These are phyloP conservation scores for Tetheella fluctuosa DNA, from an alignment of 2,888 invertebrate species.

Conservation along the genomic window DNA sequence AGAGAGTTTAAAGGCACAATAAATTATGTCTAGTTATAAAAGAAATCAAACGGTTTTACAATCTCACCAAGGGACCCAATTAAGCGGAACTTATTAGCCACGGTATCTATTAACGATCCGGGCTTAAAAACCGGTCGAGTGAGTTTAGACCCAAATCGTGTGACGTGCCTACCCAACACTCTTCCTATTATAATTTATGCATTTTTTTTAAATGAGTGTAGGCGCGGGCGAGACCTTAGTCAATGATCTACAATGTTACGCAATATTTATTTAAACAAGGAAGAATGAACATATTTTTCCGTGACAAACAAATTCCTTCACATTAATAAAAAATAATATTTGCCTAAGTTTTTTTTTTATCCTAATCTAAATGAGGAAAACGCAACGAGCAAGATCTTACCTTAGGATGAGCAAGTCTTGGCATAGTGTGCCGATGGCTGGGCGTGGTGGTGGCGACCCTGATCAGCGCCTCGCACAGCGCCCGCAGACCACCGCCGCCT, in stretches of 20 bases:
- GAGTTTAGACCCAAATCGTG: not conserved
- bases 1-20: too few relatives aligned
- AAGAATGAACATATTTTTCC: not conserved
- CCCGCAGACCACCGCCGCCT: constrained; percentile 59
- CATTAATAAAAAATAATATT: too few relatives aligned
- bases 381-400: constrained; percentile 45
- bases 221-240: not conserved
- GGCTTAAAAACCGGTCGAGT: constrained; percentile 16
- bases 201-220: not conserved
- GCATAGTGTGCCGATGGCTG: constrained; percentile 79
- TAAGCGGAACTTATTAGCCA: not conserved
- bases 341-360: too few relatives aligned
- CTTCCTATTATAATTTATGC: not conserved
- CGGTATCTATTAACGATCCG: not conserved
- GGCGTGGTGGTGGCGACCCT: constrained; percentile 81
- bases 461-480: constrained; percentile 83
- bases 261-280: not conserved
- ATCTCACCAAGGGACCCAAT: not conserved
- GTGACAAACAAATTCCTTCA: too few relatives aligned
- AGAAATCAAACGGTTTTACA: not conserved
- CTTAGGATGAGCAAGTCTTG: constrained; percentile 77
- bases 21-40: too few relatives aligned
- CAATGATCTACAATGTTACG: not conserved
- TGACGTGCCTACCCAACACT: not conserved
- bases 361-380: too few relatives aligned